Evolutionary conservation across 2,797 vertebrate species (phyloP).

Genomic region (Hozukius guyotensis): DNA sequence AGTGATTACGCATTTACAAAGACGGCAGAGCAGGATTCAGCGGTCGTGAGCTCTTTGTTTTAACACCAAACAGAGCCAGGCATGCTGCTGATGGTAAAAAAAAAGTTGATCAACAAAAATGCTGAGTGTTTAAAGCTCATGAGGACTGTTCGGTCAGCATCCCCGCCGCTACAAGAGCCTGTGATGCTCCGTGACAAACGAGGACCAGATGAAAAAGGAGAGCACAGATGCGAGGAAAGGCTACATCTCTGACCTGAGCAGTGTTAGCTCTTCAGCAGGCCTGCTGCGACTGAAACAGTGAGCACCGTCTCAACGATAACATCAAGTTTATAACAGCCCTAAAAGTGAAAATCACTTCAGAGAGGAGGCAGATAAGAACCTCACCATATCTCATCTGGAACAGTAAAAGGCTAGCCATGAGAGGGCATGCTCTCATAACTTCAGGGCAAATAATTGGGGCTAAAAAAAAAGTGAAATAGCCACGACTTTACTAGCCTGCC

Average conservation of each 20-base stretch:
- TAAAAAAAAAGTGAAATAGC: slow-evolving; percentile 7
- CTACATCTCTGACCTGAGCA: slow-evolving; percentile 35
- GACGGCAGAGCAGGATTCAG: slow-evolving; percentile 28
- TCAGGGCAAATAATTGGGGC: not conserved
- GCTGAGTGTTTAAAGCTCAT: not conserved
- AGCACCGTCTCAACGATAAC: not conserved
- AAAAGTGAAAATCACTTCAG: slow-evolving; percentile 12
- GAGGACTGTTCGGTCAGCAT: slow-evolving; percentile 26
- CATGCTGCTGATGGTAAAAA: not conserved
- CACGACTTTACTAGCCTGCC: slow-evolving; percentile 16
- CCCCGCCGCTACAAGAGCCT: slow-evolving; percentile 33
- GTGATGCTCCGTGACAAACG: slow-evolving; percentile 63
- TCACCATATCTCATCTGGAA: not conserved
- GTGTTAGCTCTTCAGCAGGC: slow-evolving; percentile 21
- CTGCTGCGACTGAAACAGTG: slow-evolving; percentile 22
- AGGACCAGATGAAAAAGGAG: slow-evolving; percentile 69
- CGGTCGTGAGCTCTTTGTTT: slow-evolving; percentile 42
- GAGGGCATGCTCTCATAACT: not conserved
- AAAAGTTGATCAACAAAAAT: slow-evolving; percentile 19
- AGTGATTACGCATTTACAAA: slow-evolving; percentile 60
- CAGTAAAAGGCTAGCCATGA: not conserved
- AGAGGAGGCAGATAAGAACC: not conserved
- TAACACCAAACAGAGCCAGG: slow-evolving; percentile 33
- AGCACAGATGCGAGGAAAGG: not conserved
- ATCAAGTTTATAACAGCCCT: not conserved